A percentile compares a stretch with the other conserved stretches of the same genome.
Conservation (phyloP, 2,113 vertebrate genomes). For the Ciconia maguari region DNA sequence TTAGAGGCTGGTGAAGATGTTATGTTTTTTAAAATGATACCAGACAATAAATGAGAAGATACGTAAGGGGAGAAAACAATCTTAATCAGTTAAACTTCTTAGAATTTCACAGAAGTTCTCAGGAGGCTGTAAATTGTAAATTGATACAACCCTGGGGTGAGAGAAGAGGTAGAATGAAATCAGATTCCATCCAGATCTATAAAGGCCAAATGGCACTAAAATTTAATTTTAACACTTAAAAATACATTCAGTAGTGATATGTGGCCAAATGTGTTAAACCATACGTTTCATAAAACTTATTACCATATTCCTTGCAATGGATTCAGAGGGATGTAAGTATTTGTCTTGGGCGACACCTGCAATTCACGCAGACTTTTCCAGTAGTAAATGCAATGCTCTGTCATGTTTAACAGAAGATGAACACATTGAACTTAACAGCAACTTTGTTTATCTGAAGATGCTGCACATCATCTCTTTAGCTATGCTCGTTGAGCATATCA, state of each 20-base stretch:
- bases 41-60: not conserved
- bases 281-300: not conserved
- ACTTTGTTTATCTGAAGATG: not conserved
- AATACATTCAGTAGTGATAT: not conserved
- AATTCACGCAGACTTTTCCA: not conserved
- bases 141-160: not conserved
- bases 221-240: not conserved
- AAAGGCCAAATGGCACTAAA: not conserved
- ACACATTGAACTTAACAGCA: not conserved
- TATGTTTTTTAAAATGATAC: not conserved
- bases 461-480: not conserved
- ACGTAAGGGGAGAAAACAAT: not conserved
- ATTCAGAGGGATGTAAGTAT: not conserved
- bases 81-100: not conserved
- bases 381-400: not conserved
- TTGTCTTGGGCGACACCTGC: not conserved
- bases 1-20: not conserved
- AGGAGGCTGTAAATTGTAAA: not conserved
- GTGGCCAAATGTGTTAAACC: not conserved
- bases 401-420: not conserved
- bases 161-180: not conserved
- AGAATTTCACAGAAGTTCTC: conserved; percentile 5
- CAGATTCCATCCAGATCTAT: not conserved
- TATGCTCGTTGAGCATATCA: rapidly evolving
- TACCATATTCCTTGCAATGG: not conserved